Evolutionary conservation across 2,888 invertebrate genomes (phyloP).

Genomic region (Nasonovia ribisnigri): DNA sequence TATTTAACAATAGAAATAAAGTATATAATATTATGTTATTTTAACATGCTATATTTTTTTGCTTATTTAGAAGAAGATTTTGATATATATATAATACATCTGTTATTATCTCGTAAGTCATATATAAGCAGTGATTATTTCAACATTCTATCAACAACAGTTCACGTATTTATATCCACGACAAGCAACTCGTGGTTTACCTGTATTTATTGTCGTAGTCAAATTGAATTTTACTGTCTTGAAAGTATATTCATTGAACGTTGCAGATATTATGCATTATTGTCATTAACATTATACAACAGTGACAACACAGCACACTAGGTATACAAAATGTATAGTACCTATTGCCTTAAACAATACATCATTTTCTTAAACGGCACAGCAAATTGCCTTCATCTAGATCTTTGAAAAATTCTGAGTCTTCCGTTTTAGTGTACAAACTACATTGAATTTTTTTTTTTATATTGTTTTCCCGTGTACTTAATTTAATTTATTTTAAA

Average conservation of each 20-base stretch:
- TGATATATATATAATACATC: background rate
- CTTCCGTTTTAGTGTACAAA: too few relatives aligned
- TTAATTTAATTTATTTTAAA: background rate
- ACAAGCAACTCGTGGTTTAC: background rate
- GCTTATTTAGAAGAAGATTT: background rate
- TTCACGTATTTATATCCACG: background rate
- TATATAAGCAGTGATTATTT: background rate
- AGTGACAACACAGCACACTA: background rate
- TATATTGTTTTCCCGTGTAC: background rate
- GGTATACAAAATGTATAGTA: background rate
- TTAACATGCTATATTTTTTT: background rate
- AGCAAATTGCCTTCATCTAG: background rate
- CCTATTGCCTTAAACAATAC: background rate
- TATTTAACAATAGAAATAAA: background rate
- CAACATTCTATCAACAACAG: background rate
- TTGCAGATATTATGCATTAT: background rate
- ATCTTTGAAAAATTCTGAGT: background rate
- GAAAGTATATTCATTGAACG: background rate
- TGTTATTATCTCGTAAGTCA: background rate
- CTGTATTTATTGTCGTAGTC: background rate
- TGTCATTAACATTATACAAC: background rate
- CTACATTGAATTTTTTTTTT: too few relatives aligned
- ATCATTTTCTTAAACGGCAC: background rate
- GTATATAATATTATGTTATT: background rate
- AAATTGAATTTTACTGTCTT: background rate